Evolutionary conservation across 2,888 invertebrate species (phyloP), one percentile per base, ranked within the genome.

Genomic region (Lymantria monacha): DNA sequence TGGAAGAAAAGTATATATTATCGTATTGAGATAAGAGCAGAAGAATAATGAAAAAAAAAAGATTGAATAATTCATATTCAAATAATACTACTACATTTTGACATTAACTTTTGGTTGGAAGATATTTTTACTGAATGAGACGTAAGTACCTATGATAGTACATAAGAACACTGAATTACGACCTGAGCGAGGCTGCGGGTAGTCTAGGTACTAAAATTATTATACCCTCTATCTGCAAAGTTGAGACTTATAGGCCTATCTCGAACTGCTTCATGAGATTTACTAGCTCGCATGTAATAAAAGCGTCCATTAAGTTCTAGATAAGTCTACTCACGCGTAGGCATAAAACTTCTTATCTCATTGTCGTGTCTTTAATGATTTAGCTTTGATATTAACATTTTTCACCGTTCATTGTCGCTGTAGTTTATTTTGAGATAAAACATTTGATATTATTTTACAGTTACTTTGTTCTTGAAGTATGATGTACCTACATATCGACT

Each of bases 321-420:
- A 46, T 51, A 50, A 49, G 43, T 14, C 30, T 33, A 13, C 37
- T 12, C 30, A 48, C 46, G 49, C 44, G 49, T 59, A 69, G 61
- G 66, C 51, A 69, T 49, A 52, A 57, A 61, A 55, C 48, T 12
- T 12, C 3, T 8, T 56, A n/a, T 38, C 9, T 3, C 11, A n/a
- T n/a, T 7, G 54, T 48, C 53, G 42, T 48, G 48, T 55, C 63
- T 64, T 42, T 31, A 57, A 50, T 44, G 51, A 48, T 59, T 64
- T 54, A 46, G 9, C 64, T 41, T 22, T 53, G 42, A 52, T 38
- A 33, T 48, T 53, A 44, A 61, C 59, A 69, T 70, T 66, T 74
- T 70, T 70, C 55, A 51, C 55, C 62, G 66, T 66, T 48, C 69
- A 61, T 67, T 67, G 74, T 65, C 66, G 46, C 41, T 38, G 46